phyloP scores from a whole-genome alignment of 1,140 invertebrate species.

The Cataglyphis hispanica region DNA sequence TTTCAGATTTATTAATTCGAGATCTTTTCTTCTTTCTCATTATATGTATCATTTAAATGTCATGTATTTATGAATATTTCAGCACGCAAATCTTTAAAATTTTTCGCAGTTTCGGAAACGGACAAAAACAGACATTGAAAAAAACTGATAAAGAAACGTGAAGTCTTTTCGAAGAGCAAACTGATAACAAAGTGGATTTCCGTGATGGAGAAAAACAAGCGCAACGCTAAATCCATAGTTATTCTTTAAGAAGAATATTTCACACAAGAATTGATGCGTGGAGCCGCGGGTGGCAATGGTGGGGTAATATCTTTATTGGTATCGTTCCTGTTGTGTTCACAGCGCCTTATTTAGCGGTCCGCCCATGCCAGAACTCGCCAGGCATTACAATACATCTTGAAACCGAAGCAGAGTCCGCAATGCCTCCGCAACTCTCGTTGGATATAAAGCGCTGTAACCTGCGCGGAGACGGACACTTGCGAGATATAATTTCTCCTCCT shows the following conservation, averaged over 20 bases:
- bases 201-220: no score
- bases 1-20: not conserved
- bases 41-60: not conserved
- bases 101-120: not conserved
- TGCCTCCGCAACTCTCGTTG: slow-evolving; percentile 13
- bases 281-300: not conserved
- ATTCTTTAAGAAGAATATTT: not conserved
- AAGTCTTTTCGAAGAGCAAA: no score
- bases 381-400: slow-evolving; percentile 7
- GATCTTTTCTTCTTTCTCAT: not conserved
- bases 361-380: slow-evolving; percentile 5
- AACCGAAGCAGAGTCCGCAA: not conserved
- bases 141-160: not conserved
- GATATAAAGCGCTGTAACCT: not conserved
- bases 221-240: not conserved
- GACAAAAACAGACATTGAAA: not conserved
- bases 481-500: not conserved
- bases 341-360: slow-evolving; percentile 22
- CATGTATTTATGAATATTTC: not conserved
- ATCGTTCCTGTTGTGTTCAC: slow-evolving; percentile 30
- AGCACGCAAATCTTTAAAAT: not conserved
- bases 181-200: no score
- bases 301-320: not conserved
- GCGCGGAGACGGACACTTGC: not conserved
- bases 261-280: not conserved